phyloP scores from a whole-genome alignment of 2,888 invertebrate genomes.

The Dolichopus griseipennis region DNA sequence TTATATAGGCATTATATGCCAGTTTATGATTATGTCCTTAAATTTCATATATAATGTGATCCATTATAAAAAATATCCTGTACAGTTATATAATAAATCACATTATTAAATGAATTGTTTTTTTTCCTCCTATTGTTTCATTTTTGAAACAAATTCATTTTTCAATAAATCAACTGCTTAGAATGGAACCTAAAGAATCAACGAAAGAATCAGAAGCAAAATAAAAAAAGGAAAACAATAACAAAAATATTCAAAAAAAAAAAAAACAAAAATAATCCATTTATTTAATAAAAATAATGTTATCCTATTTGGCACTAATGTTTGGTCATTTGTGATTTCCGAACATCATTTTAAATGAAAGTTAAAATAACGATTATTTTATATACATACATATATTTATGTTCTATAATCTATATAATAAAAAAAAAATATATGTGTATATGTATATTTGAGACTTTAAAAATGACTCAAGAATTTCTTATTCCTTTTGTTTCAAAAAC shows the following conservation, averaged over 20 bases:
- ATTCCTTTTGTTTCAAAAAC: not conserved
- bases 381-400: not conserved
- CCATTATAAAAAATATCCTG: no score
- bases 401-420: no score
- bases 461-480: not conserved
- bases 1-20: no score
- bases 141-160: not conserved
- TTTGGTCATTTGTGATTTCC: constrained; percentile 6
- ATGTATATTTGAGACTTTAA: not conserved
- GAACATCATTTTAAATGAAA: not conserved
- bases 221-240: no score
- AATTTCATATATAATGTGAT: no score
- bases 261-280: not conserved
- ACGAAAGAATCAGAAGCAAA: no score
- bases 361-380: not conserved
- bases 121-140: not conserved
- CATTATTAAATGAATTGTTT: not conserved
- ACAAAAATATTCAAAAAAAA: not conserved
- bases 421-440: not conserved
- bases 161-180: not conserved
- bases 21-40: no score
- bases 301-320: not conserved
- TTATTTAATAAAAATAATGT: constrained; percentile 6
- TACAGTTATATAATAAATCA: not conserved
- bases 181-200: not conserved